Evolutionary conservation across 2,113 vertebrate genomes (phyloP).

Genomic region (Pongo abelii): DNA sequence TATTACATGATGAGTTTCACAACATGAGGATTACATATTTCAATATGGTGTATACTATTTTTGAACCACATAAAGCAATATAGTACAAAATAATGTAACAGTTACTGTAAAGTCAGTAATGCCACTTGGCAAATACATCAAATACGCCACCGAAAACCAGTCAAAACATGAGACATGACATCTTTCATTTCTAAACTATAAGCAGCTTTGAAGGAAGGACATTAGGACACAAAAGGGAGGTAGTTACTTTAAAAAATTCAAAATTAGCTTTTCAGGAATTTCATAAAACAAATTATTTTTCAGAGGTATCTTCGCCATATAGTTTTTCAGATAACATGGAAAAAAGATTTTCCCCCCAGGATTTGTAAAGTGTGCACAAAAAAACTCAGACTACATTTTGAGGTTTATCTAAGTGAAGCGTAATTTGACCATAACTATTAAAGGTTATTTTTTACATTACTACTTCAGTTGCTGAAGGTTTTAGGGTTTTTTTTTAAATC

Average conservation of each 20-base stretch:
- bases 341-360: not conserved
- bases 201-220: conserved; percentile 68
- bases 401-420: conserved; percentile 30
- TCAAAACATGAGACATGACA: not conserved
- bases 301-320: conserved; percentile 42
- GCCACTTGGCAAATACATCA: conserved; percentile 32
- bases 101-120: conserved; percentile 60
- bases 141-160: conserved; percentile 31
- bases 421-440: not conserved
- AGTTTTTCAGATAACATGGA: conserved; percentile 32
- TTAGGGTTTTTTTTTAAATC: not conserved
- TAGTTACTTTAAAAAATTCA: conserved; percentile 60
- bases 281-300: conserved; percentile 55
- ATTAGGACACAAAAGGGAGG: conserved; percentile 56
- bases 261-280: conserved; percentile 47
- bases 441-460: conserved; percentile 11
- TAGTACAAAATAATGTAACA: conserved; percentile 54
- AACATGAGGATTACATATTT: conserved; percentile 43
- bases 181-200: conserved; percentile 59
- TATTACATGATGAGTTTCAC: conserved; percentile 55
- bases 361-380: conserved; percentile 44
- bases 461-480: not conserved
- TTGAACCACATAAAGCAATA: conserved; percentile 43
- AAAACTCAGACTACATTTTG: conserved; percentile 38
- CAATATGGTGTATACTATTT: conserved; percentile 42